A percentile compares a stretch with the other conserved stretches of the same genome.
These are phyloP conservation scores for Chironomus tepperi DNA, from an alignment of 1,140 invertebrate species.

Conservation along the genomic window DNA sequence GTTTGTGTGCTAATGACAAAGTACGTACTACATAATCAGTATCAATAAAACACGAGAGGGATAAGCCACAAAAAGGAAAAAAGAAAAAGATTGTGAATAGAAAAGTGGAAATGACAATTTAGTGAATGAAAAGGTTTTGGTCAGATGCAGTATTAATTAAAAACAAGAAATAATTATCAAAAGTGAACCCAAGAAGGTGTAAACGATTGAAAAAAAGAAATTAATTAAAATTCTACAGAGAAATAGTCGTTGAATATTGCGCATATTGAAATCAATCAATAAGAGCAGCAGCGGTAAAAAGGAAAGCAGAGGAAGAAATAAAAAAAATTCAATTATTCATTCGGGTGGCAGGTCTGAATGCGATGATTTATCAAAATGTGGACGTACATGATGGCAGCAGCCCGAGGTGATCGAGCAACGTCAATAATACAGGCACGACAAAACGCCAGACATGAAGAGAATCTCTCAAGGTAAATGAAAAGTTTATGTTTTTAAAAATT, in stretches of 20 bases:
- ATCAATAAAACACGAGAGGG: no score
- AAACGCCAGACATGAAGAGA: conserved; percentile 31
- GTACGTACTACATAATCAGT: no score
- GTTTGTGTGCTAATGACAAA: no score
- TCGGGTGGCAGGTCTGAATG: conserved; percentile 32
- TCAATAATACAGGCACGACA: conserved; percentile 36
- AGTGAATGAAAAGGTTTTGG: no score
- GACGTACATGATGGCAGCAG: conserved; percentile 49
- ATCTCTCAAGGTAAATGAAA: conserved; percentile 38
- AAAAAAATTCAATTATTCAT: conserved; percentile 25
- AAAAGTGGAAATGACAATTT: no score
- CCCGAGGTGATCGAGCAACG: conserved; percentile 44
- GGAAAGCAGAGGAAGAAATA: not conserved
- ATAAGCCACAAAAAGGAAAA: no score
- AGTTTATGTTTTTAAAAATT: no score
- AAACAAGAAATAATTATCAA: no score
- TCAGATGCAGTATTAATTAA: no score
- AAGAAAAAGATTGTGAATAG: no score
- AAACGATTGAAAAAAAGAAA: not conserved
- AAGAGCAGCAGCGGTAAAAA: not conserved
- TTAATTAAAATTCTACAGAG: not conserved
- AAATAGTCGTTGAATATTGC: not conserved
- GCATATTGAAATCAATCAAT: not conserved
- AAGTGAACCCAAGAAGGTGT: no score
- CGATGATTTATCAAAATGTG: conserved; percentile 37